Evolutionary conservation across 1,140 invertebrate genomes (phyloP), one percentile per base, ranked within the genome.

Genomic region (Solen grandis): DNA sequence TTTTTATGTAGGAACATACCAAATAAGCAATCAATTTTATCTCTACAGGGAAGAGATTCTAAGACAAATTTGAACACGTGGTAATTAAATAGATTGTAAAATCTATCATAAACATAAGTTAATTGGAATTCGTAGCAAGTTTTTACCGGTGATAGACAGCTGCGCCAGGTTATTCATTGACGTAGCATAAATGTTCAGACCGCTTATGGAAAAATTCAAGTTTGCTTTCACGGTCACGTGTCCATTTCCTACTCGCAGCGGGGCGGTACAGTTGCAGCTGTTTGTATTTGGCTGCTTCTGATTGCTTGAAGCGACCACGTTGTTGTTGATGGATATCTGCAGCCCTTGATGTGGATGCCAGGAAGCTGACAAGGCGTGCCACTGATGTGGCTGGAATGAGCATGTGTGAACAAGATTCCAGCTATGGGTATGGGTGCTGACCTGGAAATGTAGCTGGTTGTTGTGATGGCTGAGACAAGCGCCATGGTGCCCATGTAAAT

Each of bases 321-420:
- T 46, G 27, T 78, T 78, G 22, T 78, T 78, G 0, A 78, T 5
- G 25, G 31, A 10, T 2, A 78, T 19, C 54, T 55, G 52, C 16
- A 62, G 63, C 19, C 75, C 75, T 1, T 46, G 65, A 0, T 78
- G 75, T 10, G 75, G 75, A 69, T 78, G 75, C 75, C 75, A 78
- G 0, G 75, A 78, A 13, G 50, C 41, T 16, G 75, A 33, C 27
- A 78, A 46, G 25, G 38, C 10, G 50, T 78, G 75, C 8, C 25
- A 55, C 25, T 57, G 41, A 22, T 31, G 16, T 13, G 36, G 50
- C 1, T 27, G 14, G 2, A 78, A 36, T 22, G 68, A 46, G 16
- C 57, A 13, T 10, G 65, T 16, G 5, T 57, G 13, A n/a, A 10
- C 10, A 16, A 78, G 63, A 3, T n/a, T n/a, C 75, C 75, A 78